These are phyloP conservation scores for Orcinus orca DNA, from an alignment of 2,113 vertebrate genomes.

Conservation along the genomic window DNA sequence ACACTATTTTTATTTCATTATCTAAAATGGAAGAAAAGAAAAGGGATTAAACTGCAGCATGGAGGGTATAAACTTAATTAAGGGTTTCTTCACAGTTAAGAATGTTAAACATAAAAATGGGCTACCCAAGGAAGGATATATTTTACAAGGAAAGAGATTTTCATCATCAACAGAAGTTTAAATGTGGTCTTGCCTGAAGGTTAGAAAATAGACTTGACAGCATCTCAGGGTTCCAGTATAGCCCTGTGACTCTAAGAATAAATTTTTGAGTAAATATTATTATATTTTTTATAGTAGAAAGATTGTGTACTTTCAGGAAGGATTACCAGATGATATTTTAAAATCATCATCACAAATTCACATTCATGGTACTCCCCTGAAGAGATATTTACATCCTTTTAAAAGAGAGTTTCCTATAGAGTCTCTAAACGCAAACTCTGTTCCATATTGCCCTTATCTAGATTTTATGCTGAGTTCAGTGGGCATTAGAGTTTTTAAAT, in stretches of 20 bases:
- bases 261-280: constrained; percentile 53
- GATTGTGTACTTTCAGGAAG: constrained; percentile 46
- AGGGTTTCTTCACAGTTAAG: neutral
- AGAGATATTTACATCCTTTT: constrained; percentile 62
- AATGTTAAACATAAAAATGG: neutral
- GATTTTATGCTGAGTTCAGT: constrained; percentile 57
- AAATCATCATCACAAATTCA: constrained; percentile 45
- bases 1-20: neutral
- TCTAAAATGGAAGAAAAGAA: neutral
- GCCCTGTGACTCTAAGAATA: constrained; percentile 38
- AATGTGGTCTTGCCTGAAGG: constrained; percentile 23
- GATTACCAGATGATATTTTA: constrained; percentile 51
- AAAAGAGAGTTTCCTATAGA: constrained; percentile 41
- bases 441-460: constrained; percentile 51
- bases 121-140: neutral
- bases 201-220: constrained; percentile 34
- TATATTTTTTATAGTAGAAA: constrained; percentile 40
- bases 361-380: constrained; percentile 44
- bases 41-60: neutral
- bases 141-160: neutral
- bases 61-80: neutral
- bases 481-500: constrained; percentile 46
- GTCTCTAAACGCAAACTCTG: constrained; percentile 20
- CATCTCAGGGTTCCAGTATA: neutral
- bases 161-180: neutral